Evolutionary conservation across 2,797 vertebrate genomes (phyloP).

Genomic region (Sebastes taczanowskii): DNA sequence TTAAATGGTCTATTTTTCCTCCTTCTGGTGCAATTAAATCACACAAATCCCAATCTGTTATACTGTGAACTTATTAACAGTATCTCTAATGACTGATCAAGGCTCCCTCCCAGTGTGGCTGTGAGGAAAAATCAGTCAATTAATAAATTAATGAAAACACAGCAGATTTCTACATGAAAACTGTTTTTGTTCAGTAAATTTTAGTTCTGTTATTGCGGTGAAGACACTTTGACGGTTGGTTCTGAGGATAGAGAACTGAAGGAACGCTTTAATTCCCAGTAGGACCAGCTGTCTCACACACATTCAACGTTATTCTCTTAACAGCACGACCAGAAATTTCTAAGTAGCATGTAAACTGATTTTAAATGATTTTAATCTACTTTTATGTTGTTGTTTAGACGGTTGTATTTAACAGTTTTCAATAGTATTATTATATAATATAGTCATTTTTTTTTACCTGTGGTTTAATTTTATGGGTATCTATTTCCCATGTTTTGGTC

Average conservation of each 20-base stretch:
- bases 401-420: not conserved
- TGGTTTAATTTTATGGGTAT: not conserved
- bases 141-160: not conserved
- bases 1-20: not conserved
- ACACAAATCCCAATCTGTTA: not conserved
- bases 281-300: not conserved
- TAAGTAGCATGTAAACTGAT: not conserved
- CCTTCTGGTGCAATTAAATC: not conserved
- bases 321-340: not conserved
- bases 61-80: not conserved
- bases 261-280: not conserved
- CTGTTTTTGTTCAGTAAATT: not conserved
- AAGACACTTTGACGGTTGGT: not conserved
- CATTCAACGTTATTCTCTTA: no score
- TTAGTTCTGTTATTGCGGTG: not conserved
- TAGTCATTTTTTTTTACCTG: not conserved
- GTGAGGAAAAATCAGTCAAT: not conserved
- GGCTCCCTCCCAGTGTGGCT: not conserved
- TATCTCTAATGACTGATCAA: not conserved
- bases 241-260: not conserved
- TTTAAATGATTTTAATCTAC: not conserved
- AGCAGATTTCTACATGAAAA: no score
- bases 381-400: not conserved
- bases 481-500: not conserved
- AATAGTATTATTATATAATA: not conserved